A percentile compares a stretch with the other conserved stretches of the same genome.
Conservation (phyloP, 2,797 vertebrate genomes). For the Spinus pinus region DNA sequence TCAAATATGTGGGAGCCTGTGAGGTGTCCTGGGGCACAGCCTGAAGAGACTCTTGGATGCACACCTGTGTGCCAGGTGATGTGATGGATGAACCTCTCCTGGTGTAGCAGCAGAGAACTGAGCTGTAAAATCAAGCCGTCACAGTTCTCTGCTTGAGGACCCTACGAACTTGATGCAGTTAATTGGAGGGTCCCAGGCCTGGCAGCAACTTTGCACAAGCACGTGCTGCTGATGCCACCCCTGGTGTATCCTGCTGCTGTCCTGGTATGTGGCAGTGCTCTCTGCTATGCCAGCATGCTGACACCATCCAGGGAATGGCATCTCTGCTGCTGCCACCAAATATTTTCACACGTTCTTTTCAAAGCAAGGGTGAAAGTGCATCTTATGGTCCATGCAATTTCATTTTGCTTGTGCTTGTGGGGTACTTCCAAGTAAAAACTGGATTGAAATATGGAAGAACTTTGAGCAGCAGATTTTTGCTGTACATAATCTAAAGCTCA, state of each 20-base stretch:
- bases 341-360: neutral
- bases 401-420: neutral
- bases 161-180: rapidly evolving
- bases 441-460: neutral
- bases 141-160: neutral
- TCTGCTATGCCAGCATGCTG: rapidly evolving
- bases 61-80: neutral
- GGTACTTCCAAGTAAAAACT: neutral
- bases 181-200: neutral
- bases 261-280: rapidly evolving
- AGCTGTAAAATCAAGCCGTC: neutral
- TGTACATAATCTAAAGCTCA: neutral
- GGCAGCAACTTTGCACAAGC: neutral
- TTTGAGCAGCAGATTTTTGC: neutral
- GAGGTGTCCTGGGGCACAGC: neutral
- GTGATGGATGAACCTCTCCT: neutral
- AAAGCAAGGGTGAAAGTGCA: neutral
- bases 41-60: neutral
- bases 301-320: neutral
- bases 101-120: neutral
- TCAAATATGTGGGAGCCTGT: neutral
- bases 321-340: neutral
- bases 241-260: neutral
- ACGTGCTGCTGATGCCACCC: neutral
- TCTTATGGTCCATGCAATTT: neutral